Conservation (phyloP, 2,797 vertebrate species). For the Jordanella pulchra region DNA sequence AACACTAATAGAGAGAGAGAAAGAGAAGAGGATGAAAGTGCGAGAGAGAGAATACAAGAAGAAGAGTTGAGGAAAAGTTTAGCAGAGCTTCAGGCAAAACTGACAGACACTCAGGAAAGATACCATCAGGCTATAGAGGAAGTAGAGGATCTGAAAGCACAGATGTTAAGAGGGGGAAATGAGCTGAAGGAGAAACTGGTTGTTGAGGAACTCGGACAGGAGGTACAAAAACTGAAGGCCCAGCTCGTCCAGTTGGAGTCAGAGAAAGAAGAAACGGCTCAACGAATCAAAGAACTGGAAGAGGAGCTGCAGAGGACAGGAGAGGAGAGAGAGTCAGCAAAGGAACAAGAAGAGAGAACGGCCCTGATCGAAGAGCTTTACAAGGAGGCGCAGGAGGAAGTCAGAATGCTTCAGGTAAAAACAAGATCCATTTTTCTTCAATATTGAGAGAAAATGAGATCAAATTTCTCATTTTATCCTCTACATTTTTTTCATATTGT, state of each 20-base stretch:
- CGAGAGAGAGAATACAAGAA: conserved; percentile 70
- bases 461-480: background rate
- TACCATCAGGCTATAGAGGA: conserved; percentile 84
- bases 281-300: conserved; percentile 82
- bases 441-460: background rate
- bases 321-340: conserved; percentile 73
- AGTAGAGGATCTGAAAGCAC: conserved; percentile 79
- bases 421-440: background rate
- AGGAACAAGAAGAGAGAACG: conserved; percentile 77
- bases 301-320: conserved; percentile 74
- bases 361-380: conserved; percentile 83
- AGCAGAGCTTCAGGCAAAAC: conserved; percentile 84
- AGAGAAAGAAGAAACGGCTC: conserved; percentile 78
- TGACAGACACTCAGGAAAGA: conserved; percentile 84
- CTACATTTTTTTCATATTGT: background rate
- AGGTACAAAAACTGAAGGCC: conserved; percentile 81
- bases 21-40: conserved; percentile 66
- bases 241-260: conserved; percentile 80
- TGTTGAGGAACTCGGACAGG: conserved; percentile 70
- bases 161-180: conserved; percentile 61
- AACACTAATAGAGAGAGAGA: conserved; percentile 63
- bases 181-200: conserved; percentile 60
- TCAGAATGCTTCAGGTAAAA: conserved; percentile 83
- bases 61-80: conserved; percentile 83
- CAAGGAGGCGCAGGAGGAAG: conserved; percentile 91